A percentile compares a stretch with the other conserved stretches of the same genome.
Evolutionary conservation across 1,140 invertebrate genomes (phyloP).

Genomic region (Mercenaria mercenaria): DNA sequence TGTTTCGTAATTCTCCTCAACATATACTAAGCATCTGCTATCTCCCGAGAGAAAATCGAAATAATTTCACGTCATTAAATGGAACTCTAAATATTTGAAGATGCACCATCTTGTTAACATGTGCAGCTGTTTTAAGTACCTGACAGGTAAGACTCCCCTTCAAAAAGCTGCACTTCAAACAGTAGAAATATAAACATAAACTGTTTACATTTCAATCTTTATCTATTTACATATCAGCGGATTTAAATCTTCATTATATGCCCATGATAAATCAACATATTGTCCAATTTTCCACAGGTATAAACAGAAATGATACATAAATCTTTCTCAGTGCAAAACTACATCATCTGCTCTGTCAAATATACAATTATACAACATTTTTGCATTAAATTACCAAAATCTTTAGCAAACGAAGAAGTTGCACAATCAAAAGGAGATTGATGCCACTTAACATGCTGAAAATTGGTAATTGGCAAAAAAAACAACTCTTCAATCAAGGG

Average conservation of each 20-base stretch:
- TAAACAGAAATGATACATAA: too few species aligned
- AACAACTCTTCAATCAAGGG: background rate
- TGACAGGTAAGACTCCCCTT: background rate
- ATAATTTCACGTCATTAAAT: too few species aligned
- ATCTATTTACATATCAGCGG: background rate
- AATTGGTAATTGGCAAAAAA: background rate
- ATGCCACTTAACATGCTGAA: background rate
- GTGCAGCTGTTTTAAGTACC: background rate
- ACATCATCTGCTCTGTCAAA: too few species aligned
- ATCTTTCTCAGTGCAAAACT: too few species aligned
- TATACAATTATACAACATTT: too few species aligned
- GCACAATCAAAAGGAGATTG: background rate
- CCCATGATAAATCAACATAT: background rate
- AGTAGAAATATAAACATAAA: slow-evolving; percentile 31
- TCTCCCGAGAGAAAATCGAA: too few species aligned
- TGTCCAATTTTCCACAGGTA: background rate
- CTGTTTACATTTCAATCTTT: slow-evolving; percentile 9
- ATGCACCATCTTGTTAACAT: background rate
- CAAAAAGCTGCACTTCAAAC: background rate
- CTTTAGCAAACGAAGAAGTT: background rate
- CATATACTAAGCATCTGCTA: too few species aligned
- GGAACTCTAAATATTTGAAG: background rate
- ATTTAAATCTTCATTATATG: background rate
- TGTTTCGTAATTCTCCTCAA: too few species aligned
- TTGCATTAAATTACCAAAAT: too few species aligned